Evolutionary conservation across 2,113 vertebrate genomes (phyloP).

Genomic region (Oryzias curvinotus): DNA sequence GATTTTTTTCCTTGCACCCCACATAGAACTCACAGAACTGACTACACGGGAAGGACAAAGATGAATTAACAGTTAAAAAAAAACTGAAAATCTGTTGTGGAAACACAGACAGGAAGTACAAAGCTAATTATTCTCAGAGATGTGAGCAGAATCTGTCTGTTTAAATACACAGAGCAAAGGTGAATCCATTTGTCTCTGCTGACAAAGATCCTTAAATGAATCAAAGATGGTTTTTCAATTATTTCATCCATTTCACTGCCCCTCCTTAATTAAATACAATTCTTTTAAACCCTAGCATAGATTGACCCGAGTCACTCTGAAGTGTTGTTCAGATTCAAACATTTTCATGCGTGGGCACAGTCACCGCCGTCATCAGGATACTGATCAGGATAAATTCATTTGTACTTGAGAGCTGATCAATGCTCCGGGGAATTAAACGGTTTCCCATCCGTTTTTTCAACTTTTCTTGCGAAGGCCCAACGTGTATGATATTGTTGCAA

Average conservation of each 20-base stretch:
- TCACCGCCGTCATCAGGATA: slow-evolving; percentile 56
- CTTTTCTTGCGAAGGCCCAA: slow-evolving; percentile 21
- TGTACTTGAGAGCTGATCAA: slow-evolving; percentile 51
- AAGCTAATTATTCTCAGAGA: slow-evolving; percentile 70
- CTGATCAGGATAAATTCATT: slow-evolving; percentile 65
- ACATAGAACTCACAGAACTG: no score
- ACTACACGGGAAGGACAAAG: neutral
- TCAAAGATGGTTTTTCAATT: slow-evolving; percentile 52
- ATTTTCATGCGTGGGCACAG: slow-evolving; percentile 45
- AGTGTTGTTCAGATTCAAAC: slow-evolving; percentile 19
- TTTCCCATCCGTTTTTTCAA: slow-evolving; percentile 46
- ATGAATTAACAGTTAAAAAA: no score
- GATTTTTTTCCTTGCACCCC: no score
- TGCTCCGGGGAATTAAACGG: slow-evolving; percentile 53
- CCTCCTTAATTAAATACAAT: slow-evolving; percentile 48
- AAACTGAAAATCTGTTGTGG: no score
- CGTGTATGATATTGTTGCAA: no score
- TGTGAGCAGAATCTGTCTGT: slow-evolving; percentile 62
- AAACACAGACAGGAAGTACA: slow-evolving; percentile 38
- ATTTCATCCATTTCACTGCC: slow-evolving; percentile 37
- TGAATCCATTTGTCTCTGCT: slow-evolving; percentile 46
- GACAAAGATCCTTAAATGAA: slow-evolving; percentile 61
- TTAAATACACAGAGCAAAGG: slow-evolving; percentile 24
- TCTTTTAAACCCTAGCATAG: slow-evolving; percentile 47
- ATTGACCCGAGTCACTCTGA: slow-evolving; percentile 32